These are phyloP conservation scores for Agonopterix subpropinquella DNA, from an alignment of 2,888 invertebrate genomes.

Conservation along the genomic window DNA sequence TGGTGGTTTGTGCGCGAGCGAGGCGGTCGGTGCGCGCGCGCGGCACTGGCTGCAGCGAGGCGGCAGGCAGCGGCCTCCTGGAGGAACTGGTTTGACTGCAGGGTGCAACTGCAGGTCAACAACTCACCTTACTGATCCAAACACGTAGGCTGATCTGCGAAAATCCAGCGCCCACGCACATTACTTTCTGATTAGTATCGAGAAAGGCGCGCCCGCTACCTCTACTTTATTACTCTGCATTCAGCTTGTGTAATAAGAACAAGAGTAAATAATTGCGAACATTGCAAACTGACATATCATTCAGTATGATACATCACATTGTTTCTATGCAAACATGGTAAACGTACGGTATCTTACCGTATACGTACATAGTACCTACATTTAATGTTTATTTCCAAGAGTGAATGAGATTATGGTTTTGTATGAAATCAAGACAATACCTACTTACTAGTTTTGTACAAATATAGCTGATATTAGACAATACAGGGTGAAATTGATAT, in stretches of 20 bases:
- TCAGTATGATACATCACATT: too few species aligned
- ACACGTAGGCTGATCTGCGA: conserved; percentile 60
- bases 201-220: conserved; percentile 16
- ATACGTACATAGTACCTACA: too few species aligned
- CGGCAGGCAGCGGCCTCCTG: conserved; percentile 26
- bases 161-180: conserved; percentile 46
- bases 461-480: too few species aligned
- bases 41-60: conserved; percentile 17
- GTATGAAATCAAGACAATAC: too few species aligned
- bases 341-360: too few species aligned
- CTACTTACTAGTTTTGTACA: too few species aligned
- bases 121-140: conserved; percentile 57
- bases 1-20: conserved; percentile 18
- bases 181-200: conserved; percentile 45
- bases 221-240: conserved; percentile 8
- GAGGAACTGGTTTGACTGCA: conserved; percentile 58
- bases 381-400: too few species aligned
- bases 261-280: background rate
- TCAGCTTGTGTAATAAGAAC: background rate
- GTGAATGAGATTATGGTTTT: too few species aligned
- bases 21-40: conserved; percentile 17
- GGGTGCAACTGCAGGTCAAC: conserved; percentile 59
- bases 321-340: too few species aligned
- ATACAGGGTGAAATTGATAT: too few species aligned
- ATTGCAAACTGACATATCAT: too few species aligned